A percentile compares a stretch with the other conserved stretches of the same genome.
phyloP scores from a whole-genome alignment of 2,113 vertebrate genomes.

The Actenoides lindsayi region DNA sequence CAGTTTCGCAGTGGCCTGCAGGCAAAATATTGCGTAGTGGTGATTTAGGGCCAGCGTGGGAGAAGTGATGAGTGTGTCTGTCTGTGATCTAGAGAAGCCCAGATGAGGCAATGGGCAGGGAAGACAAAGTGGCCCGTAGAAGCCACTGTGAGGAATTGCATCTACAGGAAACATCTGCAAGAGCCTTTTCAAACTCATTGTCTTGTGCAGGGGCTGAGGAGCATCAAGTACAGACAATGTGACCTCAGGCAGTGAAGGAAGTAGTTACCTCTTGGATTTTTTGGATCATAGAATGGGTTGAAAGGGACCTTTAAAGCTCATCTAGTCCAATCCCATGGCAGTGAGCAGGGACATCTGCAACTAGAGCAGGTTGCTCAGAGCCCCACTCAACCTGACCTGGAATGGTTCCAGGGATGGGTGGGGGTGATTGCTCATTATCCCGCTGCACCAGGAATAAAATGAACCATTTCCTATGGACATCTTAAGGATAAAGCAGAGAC shows the following conservation, averaged over 20 bases:
- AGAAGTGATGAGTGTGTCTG: not conserved
- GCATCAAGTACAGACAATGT: not conserved
- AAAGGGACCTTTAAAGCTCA: not conserved
- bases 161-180: not conserved
- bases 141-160: not conserved
- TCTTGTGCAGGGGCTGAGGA: not conserved
- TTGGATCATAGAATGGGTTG: not conserved
- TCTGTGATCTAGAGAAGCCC: not conserved
- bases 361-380: not conserved
- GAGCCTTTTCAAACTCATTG: not conserved
- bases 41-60: not conserved
- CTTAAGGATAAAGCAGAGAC: no score
- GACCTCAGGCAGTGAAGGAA: not conserved
- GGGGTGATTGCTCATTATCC: not conserved
- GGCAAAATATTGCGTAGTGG: not conserved
- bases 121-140: not conserved
- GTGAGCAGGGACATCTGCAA: not conserved
- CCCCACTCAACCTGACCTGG: not conserved
- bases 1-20: constrained; percentile 2
- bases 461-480: not conserved
- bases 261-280: not conserved
- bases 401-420: no score
- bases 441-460: not conserved
- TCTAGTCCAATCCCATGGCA: not conserved
- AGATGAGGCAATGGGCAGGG: not conserved